These are phyloP conservation scores for Chaetophractus vellerosus DNA, from an alignment of 2,797 vertebrate genomes.

Conservation along the genomic window DNA sequence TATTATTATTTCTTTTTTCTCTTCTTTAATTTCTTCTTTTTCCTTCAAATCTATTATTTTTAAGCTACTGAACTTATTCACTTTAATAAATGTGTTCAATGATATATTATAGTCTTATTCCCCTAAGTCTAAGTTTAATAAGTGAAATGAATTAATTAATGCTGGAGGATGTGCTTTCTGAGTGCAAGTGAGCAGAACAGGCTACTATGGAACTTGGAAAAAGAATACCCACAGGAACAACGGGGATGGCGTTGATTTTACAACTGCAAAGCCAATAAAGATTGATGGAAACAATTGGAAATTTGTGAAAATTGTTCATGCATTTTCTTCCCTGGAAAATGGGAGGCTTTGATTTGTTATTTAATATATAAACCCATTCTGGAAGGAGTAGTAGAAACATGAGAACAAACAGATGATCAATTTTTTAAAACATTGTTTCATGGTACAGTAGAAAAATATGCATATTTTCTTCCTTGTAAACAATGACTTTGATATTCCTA, in stretches of 20 bases:
- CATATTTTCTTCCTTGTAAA: neutral
- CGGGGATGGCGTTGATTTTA: neutral
- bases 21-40: no score
- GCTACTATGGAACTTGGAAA: neutral
- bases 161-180: neutral
- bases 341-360: neutral
- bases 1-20: no score
- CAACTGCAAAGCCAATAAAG: neutral
- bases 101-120: neutral
- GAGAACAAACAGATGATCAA: neutral
- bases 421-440: neutral
- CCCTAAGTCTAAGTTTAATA: neutral
- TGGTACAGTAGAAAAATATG: neutral
- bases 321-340: neutral
- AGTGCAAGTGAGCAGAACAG: neutral
- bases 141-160: neutral
- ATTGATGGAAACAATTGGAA: neutral
- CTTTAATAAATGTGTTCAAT: neutral
- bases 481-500: neutral
- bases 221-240: neutral
- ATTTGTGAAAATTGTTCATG: neutral
- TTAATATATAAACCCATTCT: constrained; percentile 30
- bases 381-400: constrained; percentile 8
- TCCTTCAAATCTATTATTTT: neutral
- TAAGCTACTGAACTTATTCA: neutral